Percentiles rank a stretch among this genome's conserved stretches.
These are phyloP conservation scores for Dioctria rufipes DNA, from an alignment of 2,888 invertebrate genomes.

Conservation along the genomic window DNA sequence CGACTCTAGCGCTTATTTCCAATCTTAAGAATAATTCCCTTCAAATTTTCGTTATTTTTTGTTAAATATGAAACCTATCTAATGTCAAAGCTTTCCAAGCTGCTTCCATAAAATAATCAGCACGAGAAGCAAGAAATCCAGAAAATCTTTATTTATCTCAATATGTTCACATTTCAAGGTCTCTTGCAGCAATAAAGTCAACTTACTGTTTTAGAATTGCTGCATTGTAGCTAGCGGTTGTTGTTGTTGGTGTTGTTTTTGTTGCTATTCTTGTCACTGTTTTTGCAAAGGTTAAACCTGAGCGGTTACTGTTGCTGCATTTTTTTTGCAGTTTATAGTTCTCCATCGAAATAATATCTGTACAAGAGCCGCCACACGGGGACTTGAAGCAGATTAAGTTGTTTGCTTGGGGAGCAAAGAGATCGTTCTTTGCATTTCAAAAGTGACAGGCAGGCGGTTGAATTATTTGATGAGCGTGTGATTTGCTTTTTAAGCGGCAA, in stretches of 20 bases:
- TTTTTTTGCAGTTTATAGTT: background rate
- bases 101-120: background rate
- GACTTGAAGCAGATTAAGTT: slow-evolving; percentile 29
- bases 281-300: slow-evolving; percentile 39
- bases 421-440: slow-evolving; percentile 49
- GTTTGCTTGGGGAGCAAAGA: slow-evolving; percentile 35
- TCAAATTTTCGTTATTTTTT: too few relatives aligned
- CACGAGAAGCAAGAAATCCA: slow-evolving; percentile 9
- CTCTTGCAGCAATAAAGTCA: background rate
- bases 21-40: too few relatives aligned
- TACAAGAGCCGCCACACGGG: background rate
- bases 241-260: too few relatives aligned
- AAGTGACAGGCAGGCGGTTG: slow-evolving; percentile 55
- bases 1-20: too few relatives aligned
- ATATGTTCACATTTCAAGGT: slow-evolving; percentile 35
- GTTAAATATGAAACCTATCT: background rate
- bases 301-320: slow-evolving; percentile 12
- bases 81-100: background rate
- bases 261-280: slow-evolving; percentile 22
- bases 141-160: slow-evolving; percentile 35
- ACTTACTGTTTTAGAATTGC: slow-evolving; percentile 23
- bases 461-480: slow-evolving; percentile 56
- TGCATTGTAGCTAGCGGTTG: background rate
- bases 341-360: background rate
- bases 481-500: slow-evolving; percentile 54